These are phyloP conservation scores for Drosophila melanogaster DNA, from an alignment of 1,140 invertebrate genomes.

Conservation along the genomic window DNA sequence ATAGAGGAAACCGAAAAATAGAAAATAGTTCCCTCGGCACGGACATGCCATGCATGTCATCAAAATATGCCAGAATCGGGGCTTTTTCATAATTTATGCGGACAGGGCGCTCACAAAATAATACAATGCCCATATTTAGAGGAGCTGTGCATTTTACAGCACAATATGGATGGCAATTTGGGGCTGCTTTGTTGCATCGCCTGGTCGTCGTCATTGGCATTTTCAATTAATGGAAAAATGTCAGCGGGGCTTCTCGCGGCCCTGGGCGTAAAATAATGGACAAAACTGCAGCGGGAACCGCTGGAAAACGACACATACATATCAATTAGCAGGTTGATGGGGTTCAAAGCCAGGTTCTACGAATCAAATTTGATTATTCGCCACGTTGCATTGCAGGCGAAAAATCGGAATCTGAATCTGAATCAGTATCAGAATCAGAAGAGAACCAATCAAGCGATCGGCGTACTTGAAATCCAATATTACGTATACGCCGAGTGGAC, in stretches of 20 bases:
- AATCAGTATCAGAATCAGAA: conserved; percentile 2
- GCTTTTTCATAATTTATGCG: conserved; percentile 47
- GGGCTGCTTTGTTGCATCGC: conserved; percentile 27
- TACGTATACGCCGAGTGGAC: conserved; percentile 39
- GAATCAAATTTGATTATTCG: conserved; percentile 33
- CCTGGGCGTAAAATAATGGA: conserved; percentile 19
- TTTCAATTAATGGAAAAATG: conserved; percentile 62
- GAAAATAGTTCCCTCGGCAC: conserved; percentile 17
- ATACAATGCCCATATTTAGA: conserved; percentile 17
- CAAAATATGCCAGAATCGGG: conserved; percentile 18
- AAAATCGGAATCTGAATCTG: not conserved
- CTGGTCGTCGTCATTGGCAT: conserved; percentile 38
- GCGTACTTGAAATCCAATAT: conserved; percentile 39
- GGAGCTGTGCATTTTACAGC: not conserved
- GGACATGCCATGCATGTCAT: conserved; percentile 31
- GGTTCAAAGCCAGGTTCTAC: not conserved
- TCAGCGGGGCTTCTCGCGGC: conserved; percentile 7
- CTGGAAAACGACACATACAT: conserved; percentile 45
- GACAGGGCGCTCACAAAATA: conserved; percentile 16
- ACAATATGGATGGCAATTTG: conserved; percentile 33
- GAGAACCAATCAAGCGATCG: conserved; percentile 33
- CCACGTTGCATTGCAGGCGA: conserved; percentile 8
- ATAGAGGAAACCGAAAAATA: conserved; percentile 20
- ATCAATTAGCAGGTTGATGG: conserved; percentile 39
- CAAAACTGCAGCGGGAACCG: conserved; percentile 10